Base-by-base conservation (phyloP, 1,140 invertebrate species). In the Trachymyrmex cornetzi region DNA sequence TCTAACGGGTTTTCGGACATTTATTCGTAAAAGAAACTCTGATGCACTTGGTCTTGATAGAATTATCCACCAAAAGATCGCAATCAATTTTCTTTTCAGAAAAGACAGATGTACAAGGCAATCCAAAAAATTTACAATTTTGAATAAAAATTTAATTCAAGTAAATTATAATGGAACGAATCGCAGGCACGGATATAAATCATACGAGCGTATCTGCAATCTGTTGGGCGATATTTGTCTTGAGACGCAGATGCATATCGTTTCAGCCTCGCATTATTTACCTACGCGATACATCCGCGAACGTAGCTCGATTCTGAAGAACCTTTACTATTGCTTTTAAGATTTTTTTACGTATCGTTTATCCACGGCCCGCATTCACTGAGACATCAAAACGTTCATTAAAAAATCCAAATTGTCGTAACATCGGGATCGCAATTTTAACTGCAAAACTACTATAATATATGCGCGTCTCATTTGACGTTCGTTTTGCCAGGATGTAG, bases 291-390 rank as follows among this genome's bases (percentile, higher is more conserved):
- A 44, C 59, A 53, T 19, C 27, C n/a, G 34, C 53, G 6, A 38
- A 59, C 48, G 14, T 14, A 34, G 30, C 63, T 59, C 14, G 66
- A 53, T 66, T 9, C 63, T 66, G 55, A 84, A 85, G 53, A 57
- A 84, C 24, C 57, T 71, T 88, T 85, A 77, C 30, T 74, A 71
- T 67, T 24, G 79, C 34, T 53, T 85, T 87, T 85, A 85, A 87
- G 59, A 38, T 55, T 84, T 61, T 53, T 30, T 77, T 48, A 77
- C 53, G 27, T 84, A 53, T 85, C 86, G 44, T 77, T 30, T 22
- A 74, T 77, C 19, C 48, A 55, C 50, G 59, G n/a, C 27, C 38
- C 38, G 38, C 59, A 50, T 66, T 50, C 24, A 50, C 67, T 44
- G 44, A 72, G 84, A 19, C 64, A 71, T 86, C 66, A 72, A 86